Base-by-base conservation (phyloP, 2,888 invertebrate species). In the Drosophila fulvimacula region DNA sequence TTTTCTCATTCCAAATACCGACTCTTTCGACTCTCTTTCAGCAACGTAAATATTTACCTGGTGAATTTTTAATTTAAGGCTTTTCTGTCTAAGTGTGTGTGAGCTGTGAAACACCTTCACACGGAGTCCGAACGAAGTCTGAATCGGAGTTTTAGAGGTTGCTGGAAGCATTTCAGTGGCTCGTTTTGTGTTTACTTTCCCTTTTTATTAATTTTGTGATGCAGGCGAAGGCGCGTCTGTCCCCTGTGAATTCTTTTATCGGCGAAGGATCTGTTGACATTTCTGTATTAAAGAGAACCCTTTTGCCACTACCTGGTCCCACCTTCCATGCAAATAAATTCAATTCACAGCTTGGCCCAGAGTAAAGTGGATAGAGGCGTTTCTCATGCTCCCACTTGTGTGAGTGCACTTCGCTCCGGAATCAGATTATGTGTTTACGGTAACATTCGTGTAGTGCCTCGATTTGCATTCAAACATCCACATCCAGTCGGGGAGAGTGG, bases 141-240 rank as follows among this genome's bases (percentile, higher is more conserved):
- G n/a, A 24, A 11, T 52, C 52, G n/a, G 34, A 64, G 56, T n/a
- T 11, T 11, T 21, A 21, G 10, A 52, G 42, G 11, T 7, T 53
- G 9, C 5, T 39, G 0, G 9, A 39, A 39, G 9, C 53, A 19
- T 15, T 53, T 53, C 42, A 27, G 17, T 39, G 19, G 3, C 13
- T 34, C 36, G 38, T 69, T 79, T 41, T 66, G 34, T 82, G 76
- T 71, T 65, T 77, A 63, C 67, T 58, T 55, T 53, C 21, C 64
- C 46, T 60, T 68, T 80, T 61, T 58, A 86, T 79, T 82, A 82
- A 69, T 76, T 83, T 76, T 60, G 55, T 53, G 63, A 55, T 65
- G 69, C 72, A 53, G 42, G 41, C 55, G 19, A 42, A 72, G 41
- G 44, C 41, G 32, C 30, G 11, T 66, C 39, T 9, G 63, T 44